Evolutionary conservation across 2,797 vertebrate genomes (phyloP).

Genomic region (Caiman crocodilus): DNA sequence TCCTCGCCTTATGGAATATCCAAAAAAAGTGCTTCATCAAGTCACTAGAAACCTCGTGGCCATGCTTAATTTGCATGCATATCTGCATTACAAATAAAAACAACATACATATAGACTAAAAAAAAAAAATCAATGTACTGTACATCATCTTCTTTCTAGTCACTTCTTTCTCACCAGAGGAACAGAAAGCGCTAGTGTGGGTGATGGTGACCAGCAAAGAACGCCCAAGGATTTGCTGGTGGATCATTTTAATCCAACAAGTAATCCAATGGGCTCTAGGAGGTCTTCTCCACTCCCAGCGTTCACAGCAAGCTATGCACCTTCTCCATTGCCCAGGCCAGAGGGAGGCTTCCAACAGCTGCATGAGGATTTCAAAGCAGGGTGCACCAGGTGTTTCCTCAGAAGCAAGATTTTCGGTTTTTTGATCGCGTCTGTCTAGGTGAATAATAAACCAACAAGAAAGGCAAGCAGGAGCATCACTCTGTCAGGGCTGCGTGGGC

Average conservation of each 20-base stretch:
- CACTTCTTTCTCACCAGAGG: background rate
- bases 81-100: background rate
- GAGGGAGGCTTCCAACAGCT: background rate
- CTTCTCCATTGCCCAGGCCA: background rate
- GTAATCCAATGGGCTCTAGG: background rate
- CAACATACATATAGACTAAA: no score
- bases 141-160: background rate
- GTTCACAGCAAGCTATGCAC: background rate
- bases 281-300: background rate
- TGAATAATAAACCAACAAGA: background rate
- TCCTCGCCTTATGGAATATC: background rate
- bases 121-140: background rate
- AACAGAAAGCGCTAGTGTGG: background rate
- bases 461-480: no score
- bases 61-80: background rate
- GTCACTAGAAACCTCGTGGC: background rate
- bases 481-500: background rate
- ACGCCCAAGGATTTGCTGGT: background rate
- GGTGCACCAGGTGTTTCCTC: background rate
- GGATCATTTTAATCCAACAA: no score
- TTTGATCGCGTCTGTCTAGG: background rate
- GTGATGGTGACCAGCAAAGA: background rate
- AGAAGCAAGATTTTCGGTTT: background rate
- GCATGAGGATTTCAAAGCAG: background rate
- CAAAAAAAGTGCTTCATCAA: background rate